A percentile compares a stretch with the other conserved stretches of the same genome.
These are phyloP conservation scores for Henricia sp. DNA, from an alignment of 53 echinoderm and acorn worm species.

Conservation along the genomic window DNA sequence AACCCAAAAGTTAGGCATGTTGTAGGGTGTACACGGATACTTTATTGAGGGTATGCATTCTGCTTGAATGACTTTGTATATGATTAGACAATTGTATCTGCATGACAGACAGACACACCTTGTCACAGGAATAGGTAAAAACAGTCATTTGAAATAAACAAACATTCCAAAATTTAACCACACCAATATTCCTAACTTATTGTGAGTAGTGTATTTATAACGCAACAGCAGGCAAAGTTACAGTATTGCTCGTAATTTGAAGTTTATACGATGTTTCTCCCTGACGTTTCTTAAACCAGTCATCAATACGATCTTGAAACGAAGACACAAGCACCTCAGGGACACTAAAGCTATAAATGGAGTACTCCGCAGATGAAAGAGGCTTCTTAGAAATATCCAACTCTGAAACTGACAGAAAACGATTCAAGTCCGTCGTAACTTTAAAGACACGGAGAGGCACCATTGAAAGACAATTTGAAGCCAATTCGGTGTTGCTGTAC, in stretches of 20 bases:
- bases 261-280: neutral
- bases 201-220: too few relatives aligned
- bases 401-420: neutral
- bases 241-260: conserved; percentile 8
- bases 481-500: conserved; percentile 36
- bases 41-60: too few relatives aligned
- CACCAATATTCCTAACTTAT: too few relatives aligned
- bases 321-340: conserved; percentile 45
- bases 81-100: too few relatives aligned
- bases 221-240: conserved; percentile 65
- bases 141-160: too few relatives aligned
- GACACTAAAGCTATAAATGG: conserved; percentile 75
- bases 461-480: conserved; percentile 70
- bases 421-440: neutral
- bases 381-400: neutral
- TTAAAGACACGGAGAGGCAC: conserved; percentile 65
- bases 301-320: conserved; percentile 39
- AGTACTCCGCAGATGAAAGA: conserved; percentile 24
- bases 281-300: conserved; percentile 56
- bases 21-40: too few relatives aligned
- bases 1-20: too few relatives aligned
- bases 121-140: too few relatives aligned
- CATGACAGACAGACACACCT: too few relatives aligned
- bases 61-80: too few relatives aligned
- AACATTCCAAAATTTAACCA: too few relatives aligned